phyloP scores from a whole-genome alignment of 2,113 vertebrate genomes.

The Muntiacus muntjak region DNA sequence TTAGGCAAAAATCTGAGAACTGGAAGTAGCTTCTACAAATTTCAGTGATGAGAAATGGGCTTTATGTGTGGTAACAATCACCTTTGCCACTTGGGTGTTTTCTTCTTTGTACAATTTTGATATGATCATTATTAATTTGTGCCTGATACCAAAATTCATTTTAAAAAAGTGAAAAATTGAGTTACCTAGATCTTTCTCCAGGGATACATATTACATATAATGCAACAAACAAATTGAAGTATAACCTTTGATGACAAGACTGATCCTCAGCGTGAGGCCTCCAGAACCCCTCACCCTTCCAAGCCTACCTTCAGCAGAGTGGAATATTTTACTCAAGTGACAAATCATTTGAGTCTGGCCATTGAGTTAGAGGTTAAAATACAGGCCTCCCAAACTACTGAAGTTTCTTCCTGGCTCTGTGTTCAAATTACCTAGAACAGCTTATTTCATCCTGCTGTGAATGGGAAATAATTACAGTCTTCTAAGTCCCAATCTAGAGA shows the following conservation, averaged over 20 bases:
- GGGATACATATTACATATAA: not conserved
- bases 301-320: not conserved
- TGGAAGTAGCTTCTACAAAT: not conserved
- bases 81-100: not conserved
- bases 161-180: not conserved
- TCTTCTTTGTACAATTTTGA: conserved; percentile 1
- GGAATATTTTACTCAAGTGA: not conserved
- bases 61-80: not conserved
- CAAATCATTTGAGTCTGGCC: not conserved
- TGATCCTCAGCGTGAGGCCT: not conserved
- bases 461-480: conserved; percentile 26
- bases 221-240: not conserved
- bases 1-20: conserved; percentile 24
- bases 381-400: not conserved
- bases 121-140: not conserved
- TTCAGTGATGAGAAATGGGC: not conserved
- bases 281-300: not conserved
- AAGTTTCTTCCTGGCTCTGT: not conserved
- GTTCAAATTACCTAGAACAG: conserved; percentile 8
- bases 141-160: conserved; percentile 11
- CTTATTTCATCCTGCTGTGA: conserved; percentile 9
- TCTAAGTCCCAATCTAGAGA: not conserved
- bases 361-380: not conserved
- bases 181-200: not conserved
- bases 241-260: not conserved